Conservation (phyloP, 2,888 invertebrate species). For the Lepidocyrtinus sp. region DNA sequence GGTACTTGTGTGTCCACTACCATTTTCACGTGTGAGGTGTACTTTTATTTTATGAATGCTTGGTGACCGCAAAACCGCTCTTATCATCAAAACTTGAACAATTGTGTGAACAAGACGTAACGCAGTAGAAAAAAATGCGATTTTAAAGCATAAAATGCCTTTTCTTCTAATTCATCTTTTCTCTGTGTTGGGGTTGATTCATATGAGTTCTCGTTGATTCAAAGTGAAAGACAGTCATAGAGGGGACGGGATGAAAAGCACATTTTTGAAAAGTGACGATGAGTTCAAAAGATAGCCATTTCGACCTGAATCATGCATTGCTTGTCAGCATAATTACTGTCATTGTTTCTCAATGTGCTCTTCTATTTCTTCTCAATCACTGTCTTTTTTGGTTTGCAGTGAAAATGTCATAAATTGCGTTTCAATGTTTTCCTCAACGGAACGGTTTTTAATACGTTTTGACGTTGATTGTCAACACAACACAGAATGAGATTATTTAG, state of each 20-base stretch:
- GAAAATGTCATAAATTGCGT: not conserved
- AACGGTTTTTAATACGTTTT: not conserved
- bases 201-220: not conserved
- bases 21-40: not conserved
- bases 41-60: no score
- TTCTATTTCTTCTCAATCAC: not conserved
- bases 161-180: slow-evolving; percentile 9
- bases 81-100: slow-evolving; percentile 34
- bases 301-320: slow-evolving; percentile 58
- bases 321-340: slow-evolving; percentile 50
- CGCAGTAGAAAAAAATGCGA: slow-evolving; percentile 29
- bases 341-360: slow-evolving; percentile 31
- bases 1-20: not conserved
- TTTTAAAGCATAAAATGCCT: not conserved
- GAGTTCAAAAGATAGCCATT: slow-evolving; percentile 42
- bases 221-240: slow-evolving; percentile 27
- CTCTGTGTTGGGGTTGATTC: not conserved
- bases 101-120: slow-evolving; percentile 49
- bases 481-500: not conserved
- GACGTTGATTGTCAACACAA: not conserved
- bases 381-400: not conserved
- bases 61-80: slow-evolving; percentile 55
- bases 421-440: not conserved
- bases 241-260: slow-evolving; percentile 15
- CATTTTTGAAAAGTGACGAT: slow-evolving; percentile 45